Base-by-base conservation (phyloP, 2,888 invertebrate species). In the Tipula lateralis region DNA sequence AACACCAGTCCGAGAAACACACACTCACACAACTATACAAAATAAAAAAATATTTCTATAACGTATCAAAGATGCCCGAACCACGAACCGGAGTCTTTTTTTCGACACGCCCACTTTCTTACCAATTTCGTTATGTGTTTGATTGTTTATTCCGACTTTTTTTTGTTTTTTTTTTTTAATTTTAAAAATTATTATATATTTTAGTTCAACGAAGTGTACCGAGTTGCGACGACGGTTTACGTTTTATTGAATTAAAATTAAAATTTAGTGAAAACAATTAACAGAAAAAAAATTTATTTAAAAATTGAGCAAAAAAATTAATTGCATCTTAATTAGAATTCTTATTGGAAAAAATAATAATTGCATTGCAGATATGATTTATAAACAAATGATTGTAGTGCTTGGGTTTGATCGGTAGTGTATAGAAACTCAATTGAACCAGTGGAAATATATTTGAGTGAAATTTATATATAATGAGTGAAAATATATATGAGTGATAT, bases 121-220 rank as follows among this genome's bases (percentile, higher is more conserved):
- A 29, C 29, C 6, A 29, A 82, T 82, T 82, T 32, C 82, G 32
- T 82, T 66, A 66, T 66, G 66, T 66, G 24, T 66, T 66, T 66
- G 6, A 24, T 66, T 66, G 13, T 66, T 66, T 66, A 66, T 24
- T 66, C 24, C 66, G 24, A 9, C 9, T 66, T 66, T 66, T 66
- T 66, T 66, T 66, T 66, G 44, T 44, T 44, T 66, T 66, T 66
- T 66, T 44, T 44, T 44, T 66, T 66, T 66, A 24, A 66, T 24
- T 66, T 66, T 66, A 24, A 66, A 82, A 82, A 82, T 82, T 82
- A 32, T 16, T 82, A 16, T 82, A 82, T 30, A 30, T 82, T 84
- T 84, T 44, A 84, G 84, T 84, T 84, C 29, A 44, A 84, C 84
- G 84, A 84, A 84, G 50, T 34, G 84, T 84, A 34, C 84, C 84